phyloP scores from a whole-genome alignment of 2,888 invertebrate species.

The Congeria kusceri region DNA sequence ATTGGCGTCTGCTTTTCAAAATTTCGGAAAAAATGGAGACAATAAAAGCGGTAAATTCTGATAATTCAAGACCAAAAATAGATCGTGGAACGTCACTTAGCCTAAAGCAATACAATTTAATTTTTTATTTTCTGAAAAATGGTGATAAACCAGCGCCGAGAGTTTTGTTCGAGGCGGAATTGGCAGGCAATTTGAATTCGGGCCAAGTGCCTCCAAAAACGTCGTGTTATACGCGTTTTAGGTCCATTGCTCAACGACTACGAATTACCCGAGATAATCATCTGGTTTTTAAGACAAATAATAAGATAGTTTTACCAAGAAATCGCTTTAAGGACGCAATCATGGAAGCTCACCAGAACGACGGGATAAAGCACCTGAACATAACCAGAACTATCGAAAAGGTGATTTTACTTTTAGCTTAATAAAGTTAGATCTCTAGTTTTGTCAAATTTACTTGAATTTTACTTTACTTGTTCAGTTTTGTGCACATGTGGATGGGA shows the following conservation, averaged over 20 bases:
- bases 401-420: conserved; percentile 21
- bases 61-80: conserved; percentile 14
- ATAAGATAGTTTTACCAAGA: conserved; percentile 57
- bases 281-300: conserved; percentile 48
- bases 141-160: conserved; percentile 41
- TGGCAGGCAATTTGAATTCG: conserved; percentile 28
- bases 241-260: conserved; percentile 43
- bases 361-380: conserved; percentile 45
- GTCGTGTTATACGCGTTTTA: conserved; percentile 27
- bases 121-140: conserved; percentile 46
- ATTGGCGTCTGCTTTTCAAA: neutral
- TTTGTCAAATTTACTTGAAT: too few species aligned
- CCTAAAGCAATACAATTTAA: conserved; percentile 56
- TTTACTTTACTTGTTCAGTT: too few species aligned
- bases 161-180: conserved; percentile 36
- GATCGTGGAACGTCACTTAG: conserved; percentile 41
- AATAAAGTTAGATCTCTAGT: too few species aligned
- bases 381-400: conserved; percentile 42
- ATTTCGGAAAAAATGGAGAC: too few species aligned
- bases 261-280: conserved; percentile 39
- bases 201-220: neutral
- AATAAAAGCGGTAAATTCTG: neutral
- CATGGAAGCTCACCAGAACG: conserved; percentile 28
- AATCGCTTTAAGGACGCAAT: conserved; percentile 50
- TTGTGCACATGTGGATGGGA: too few species aligned